Evolutionary conservation across 1,140 invertebrate genomes (phyloP).

Genomic region (Ericerus pela): DNA sequence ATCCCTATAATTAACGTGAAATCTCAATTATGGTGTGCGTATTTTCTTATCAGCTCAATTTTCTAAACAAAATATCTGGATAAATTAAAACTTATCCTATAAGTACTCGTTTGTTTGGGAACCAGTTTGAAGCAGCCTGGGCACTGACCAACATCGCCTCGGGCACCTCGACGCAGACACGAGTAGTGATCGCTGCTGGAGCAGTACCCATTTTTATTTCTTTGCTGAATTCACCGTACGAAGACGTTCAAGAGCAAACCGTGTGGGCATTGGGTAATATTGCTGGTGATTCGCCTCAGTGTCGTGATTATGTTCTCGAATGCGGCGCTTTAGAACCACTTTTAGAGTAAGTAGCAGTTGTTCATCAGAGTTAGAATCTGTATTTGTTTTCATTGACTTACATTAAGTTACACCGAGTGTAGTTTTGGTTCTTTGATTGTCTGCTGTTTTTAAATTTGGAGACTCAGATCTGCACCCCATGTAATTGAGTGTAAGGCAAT

Average conservation of each 20-base stretch:
- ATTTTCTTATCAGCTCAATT: too few species aligned
- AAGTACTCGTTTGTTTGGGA: too few species aligned
- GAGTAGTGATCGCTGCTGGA: conserved; percentile 82
- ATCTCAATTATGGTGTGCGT: too few species aligned
- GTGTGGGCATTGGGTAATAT: conserved; percentile 96
- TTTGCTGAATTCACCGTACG: conserved; percentile 48
- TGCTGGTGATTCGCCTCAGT: conserved; percentile 86
- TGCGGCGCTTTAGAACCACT: conserved; percentile 73
- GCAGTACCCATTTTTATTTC: conserved; percentile 85
- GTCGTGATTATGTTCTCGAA: conserved; percentile 76
- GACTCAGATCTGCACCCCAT: too few species aligned
- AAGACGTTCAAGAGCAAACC: conserved; percentile 91
- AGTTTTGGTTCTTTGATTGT: too few species aligned
- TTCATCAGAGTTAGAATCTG: not conserved
- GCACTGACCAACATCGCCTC: conserved; percentile 94
- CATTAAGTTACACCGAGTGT: too few species aligned
- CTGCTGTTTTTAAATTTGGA: too few species aligned
- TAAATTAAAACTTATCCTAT: too few species aligned
- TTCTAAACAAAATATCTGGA: too few species aligned
- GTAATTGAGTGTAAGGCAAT: too few species aligned
- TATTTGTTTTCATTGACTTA: not conserved
- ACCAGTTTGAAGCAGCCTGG: conserved; percentile 99
- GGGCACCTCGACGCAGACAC: conserved; percentile 85
- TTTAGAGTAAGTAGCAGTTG: conserved; percentile 65
- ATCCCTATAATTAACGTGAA: too few species aligned